Evolutionary conservation across 2,888 invertebrate genomes (phyloP), one percentile per base, ranked within the genome.

Genomic region (Drosophila vallismaia): DNA sequence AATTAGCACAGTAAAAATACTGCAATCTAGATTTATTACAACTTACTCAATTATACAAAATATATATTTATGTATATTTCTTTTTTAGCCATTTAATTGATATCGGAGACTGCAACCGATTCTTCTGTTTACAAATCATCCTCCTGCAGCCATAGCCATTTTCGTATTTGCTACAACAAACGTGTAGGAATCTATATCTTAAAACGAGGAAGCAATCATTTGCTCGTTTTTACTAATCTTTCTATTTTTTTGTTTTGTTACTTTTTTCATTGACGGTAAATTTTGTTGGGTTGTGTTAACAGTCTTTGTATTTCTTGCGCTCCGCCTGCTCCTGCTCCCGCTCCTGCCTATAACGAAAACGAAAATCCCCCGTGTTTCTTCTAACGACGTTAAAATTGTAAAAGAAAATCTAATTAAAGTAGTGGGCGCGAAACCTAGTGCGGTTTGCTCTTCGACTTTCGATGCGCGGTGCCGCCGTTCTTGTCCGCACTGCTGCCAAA

Each of bases 401-500:
- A n/a, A n/a, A n/a, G n/a, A n/a, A n/a, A n/a, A n/a, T n/a, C n/a
- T n/a, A n/a, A n/a, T n/a, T n/a, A n/a, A n/a, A n/a, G n/a, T n/a
- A n/a, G n/a, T n/a, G n/a, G n/a, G n/a, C n/a, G n/a, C n/a, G n/a
- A n/a, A n/a, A n/a, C n/a, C n/a, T n/a, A n/a, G n/a, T n/a, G 82
- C 50, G 78, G 57, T 88, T 86, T 90, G 88, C 77, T 89, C 82
- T 90, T 90, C 19, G 89, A 88, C 71, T 90, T 91, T 42, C 90
- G 85, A 81, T 91, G 90, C 49, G 89, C 80, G 54, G 86, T 82
- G 19, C 90, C 89, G 53, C 91, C 91, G 62, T 91, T 91, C 68
- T 91, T 91, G 67, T 91, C 90, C 49, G 83, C 76, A 52, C 38
- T 72, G 36, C 62, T 46, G 49, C 63, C 78, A 46, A 80, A 62